Evolutionary conservation across 2,113 vertebrate genomes (phyloP), one percentile per base, ranked within the genome.

Genomic region (Plecotus auritus): DNA sequence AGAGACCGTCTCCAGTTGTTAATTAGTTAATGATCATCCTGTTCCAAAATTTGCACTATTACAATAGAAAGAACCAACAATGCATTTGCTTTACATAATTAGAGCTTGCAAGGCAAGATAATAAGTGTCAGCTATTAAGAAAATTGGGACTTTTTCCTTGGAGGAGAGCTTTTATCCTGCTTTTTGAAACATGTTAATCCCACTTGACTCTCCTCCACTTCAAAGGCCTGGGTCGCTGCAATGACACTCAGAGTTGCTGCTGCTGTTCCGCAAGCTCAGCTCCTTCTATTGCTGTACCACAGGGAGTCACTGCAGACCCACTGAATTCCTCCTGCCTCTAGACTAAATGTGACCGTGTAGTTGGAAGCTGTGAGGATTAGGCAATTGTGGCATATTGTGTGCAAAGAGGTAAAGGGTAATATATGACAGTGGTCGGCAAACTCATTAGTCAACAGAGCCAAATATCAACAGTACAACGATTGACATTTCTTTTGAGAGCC

Each of bases 131-230:
- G 88, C 82, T 95, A 94, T 95, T 92, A 91, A 86, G 77, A 49
- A 85, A 93, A 92, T 32, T 92, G 82, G 56, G 64, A 80, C 45
- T 86, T 90, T 95, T 96, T 88, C 89, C 83, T 94, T 80, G 45
- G 88, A 91, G 88, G 69, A 92, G 77, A 66, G 35, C 30, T 94
- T 95, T 91, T 86, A 85, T 88, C 23, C 11, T 95, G 66, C 61
- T 92, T 95, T 96, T 92, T 80, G 69, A 95, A 88, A 51, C 66
- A n/a, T 61, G 30, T 40, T 95, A 70, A 97, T 95, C 22, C 73
- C 59, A 82, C 23, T 37, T 83, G 9, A 40, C 45, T 96, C 72
- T 77, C 42, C 37, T 76, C 40, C 30, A 42, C 76, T 93, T 95
- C 92, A 96, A 95, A 96, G 73, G 22, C 54, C 16, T 67, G 90